These are phyloP conservation scores for Zosterops lateralis DNA, from an alignment of 2,113 vertebrate species.

Conservation along the genomic window DNA sequence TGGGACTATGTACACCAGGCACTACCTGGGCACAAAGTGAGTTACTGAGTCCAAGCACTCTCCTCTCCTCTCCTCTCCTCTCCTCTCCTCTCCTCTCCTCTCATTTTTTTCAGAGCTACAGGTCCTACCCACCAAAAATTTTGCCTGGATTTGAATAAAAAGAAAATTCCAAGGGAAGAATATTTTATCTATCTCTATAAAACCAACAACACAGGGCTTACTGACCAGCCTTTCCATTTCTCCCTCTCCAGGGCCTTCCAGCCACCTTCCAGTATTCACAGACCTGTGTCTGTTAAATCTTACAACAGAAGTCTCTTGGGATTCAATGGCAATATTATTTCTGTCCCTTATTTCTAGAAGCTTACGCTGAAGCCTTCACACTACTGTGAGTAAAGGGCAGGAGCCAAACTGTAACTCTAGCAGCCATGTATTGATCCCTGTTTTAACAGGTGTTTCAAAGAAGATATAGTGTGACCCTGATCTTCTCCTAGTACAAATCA, in stretches of 20 bases:
- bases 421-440: not conserved
- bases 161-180: not conserved
- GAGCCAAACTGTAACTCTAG: slow-evolving; percentile 13
- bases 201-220: not conserved
- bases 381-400: slow-evolving; percentile 8
- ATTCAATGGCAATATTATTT: not conserved
- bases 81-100: too few species aligned
- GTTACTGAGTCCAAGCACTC: not conserved
- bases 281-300: not conserved
- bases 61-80: too few species aligned
- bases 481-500: slow-evolving; percentile 8
- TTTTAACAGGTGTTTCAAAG: slow-evolving; percentile 32
- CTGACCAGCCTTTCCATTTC: not conserved
- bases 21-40: not conserved
- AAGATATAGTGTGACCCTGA: not conserved
- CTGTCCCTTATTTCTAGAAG: not conserved
- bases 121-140: not conserved
- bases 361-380: not conserved
- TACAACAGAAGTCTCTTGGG: not conserved
- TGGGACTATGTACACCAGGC: accelerated
- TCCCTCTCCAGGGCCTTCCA: not conserved
- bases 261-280: not conserved
- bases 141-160: not conserved
- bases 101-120: not conserved
- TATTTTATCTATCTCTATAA: not conserved